Conservation (phyloP, 2,888 invertebrate species). For the Toxonevra muliebris region DNA sequence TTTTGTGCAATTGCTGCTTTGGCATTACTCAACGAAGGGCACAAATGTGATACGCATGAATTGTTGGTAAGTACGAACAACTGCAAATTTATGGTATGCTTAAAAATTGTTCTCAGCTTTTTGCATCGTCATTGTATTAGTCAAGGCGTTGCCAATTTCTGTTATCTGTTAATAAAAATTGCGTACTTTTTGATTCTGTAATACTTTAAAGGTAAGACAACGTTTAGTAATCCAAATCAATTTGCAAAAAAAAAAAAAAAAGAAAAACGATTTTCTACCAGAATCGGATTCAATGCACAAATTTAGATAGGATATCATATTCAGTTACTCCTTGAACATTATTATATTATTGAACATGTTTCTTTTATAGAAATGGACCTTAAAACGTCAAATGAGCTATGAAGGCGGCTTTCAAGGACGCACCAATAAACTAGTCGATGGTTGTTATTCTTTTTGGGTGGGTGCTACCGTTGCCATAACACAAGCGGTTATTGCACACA, state of each 20-base stretch:
- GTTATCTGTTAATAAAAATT: neutral
- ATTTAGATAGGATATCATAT: no score
- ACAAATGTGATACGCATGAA: constrained; percentile 65
- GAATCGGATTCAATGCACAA: no score
- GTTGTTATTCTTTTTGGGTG: constrained; percentile 99
- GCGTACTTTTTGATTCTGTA: neutral
- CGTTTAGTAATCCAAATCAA: no score
- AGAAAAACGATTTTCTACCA: no score
- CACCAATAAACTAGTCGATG: constrained; percentile 98
- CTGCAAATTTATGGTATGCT: neutral
- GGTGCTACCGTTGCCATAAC: constrained; percentile 91
- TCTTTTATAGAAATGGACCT: constrained; percentile 82
- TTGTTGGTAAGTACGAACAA: constrained; percentile 68
- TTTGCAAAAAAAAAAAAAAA: no score
- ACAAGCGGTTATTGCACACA: constrained; percentile 75
- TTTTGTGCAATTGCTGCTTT: constrained; percentile 96
- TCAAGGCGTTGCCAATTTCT: neutral
- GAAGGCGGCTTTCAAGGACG: constrained; percentile 98
- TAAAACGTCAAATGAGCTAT: constrained; percentile 88
- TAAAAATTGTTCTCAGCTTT: neutral
- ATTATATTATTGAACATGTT: no score
- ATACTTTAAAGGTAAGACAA: no score
- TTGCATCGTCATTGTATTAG: neutral
- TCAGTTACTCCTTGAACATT: no score
- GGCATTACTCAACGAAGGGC: constrained; percentile 72